Base-by-base conservation (phyloP, 2,113 vertebrate species). In the Peucedramus taeniatus region DNA sequence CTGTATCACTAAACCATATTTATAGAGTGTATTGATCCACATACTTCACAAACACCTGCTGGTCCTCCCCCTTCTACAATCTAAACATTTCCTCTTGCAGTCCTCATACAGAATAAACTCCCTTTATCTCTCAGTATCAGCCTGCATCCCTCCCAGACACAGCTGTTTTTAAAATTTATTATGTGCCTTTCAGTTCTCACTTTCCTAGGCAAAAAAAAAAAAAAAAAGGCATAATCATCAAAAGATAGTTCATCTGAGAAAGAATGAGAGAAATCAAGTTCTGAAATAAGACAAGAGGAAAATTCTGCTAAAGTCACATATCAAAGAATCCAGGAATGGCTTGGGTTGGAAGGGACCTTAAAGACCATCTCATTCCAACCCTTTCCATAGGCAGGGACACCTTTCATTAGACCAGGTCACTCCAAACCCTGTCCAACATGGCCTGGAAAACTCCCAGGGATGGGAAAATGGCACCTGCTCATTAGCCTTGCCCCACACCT, bases 201-300 rank as follows among this genome's bases (percentile, higher is more conserved):
- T 47, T 49, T 35, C 30, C 31, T 18, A 70, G 4, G 10, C 2
- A n/a, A 83, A 65, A 44, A 47, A 51, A 51, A 37, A 69, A 31
- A 47, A n/a, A 16, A 63, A 63, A n/a, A 12, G 1, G 30, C 30
- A 28, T 24, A 47, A 56, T 5, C 0, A 0, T 42, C 61, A 51
- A 24, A 13, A 35, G 8, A 13, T 3, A 77, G 42, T 74, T 70
- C 18, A 42, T 14, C 14, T 31, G 23, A 72, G 14, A 71, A 79
- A 79, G 13, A 28, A 40, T 2, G 3, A 60, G 8, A 88, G 21
- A 53, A 77, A 65, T 13, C 59, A 50, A 31, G 18, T 30, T 79
- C 53, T 61, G 49, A 76, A 49, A 17, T 39, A 30, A 60, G 8
- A 42, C 0, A 0, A 0, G 28, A 51, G 37, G n/a, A 28, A 91